Percentiles rank a stretch among this genome's conserved stretches.
Evolutionary conservation across 1,140 invertebrate genomes (phyloP).

Genomic region (Thaumatotibia leucotreta): DNA sequence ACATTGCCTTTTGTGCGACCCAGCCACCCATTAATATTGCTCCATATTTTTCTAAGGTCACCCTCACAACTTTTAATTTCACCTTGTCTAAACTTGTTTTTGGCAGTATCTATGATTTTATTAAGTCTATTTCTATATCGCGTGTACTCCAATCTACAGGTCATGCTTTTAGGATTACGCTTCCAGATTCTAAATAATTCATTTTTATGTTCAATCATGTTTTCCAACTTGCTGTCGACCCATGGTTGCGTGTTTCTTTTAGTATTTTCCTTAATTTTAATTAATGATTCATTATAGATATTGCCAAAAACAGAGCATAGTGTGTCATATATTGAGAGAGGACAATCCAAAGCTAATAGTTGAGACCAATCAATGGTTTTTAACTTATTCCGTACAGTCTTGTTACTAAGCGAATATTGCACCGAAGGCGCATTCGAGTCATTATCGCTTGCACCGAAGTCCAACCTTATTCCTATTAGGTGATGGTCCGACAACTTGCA

Average conservation of each 20-base stretch:
- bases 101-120: not conserved
- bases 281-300: not conserved
- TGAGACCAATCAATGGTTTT: not conserved
- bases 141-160: not conserved
- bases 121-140: not conserved
- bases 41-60: conserved; percentile 23
- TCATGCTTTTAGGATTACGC: not conserved
- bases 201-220: not conserved
- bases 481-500: conserved; percentile 13
- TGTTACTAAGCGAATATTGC: not conserved
- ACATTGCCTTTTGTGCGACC: not conserved
- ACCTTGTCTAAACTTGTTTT: not conserved
- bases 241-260: not conserved
- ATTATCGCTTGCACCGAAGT: not conserved
- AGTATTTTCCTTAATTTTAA: not conserved
- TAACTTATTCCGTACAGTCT: not conserved
- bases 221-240: not conserved
- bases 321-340: not conserved
- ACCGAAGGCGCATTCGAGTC: not conserved
- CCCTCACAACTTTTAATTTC: conserved; percentile 14
- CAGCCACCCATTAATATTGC: conserved; percentile 21
- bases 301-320: not conserved
- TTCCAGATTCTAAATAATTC: conserved; percentile 14
- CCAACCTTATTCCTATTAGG: not conserved
- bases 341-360: not conserved